Conservation (phyloP, 2,888 invertebrate genomes). For the Slavum lentiscoides region DNA sequence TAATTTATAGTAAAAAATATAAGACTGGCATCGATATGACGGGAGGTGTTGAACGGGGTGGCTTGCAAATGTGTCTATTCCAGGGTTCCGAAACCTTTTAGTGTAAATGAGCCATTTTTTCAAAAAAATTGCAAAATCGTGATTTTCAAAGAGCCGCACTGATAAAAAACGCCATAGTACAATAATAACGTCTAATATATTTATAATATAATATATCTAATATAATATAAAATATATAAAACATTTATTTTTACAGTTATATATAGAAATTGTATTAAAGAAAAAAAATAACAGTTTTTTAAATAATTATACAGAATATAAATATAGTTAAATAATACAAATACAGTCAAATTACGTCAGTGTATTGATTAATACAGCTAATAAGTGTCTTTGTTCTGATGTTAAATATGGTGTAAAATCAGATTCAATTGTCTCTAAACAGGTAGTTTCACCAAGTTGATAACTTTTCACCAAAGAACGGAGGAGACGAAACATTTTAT, state of each 20-base stretch:
- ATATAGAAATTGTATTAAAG: not conserved
- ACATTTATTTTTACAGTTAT: not conserved
- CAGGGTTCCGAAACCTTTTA: too few relatives aligned
- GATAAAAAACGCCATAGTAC: too few relatives aligned
- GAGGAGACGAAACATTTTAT: conserved; percentile 42
- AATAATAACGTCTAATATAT: too few relatives aligned
- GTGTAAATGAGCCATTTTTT: too few relatives aligned
- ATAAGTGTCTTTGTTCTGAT: conserved; percentile 42
- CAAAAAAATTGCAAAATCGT: too few relatives aligned
- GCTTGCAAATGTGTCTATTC: too few relatives aligned
- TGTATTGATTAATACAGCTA: conserved; percentile 46
- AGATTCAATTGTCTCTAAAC: conserved; percentile 46
- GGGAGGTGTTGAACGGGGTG: too few relatives aligned
- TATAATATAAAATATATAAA: not conserved
- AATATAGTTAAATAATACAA: not conserved
- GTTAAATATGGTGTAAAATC: conserved; percentile 46
- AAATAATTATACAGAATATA: not conserved
- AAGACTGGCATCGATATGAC: too few relatives aligned
- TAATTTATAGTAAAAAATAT: too few relatives aligned
- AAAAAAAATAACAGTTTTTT: conserved; percentile 2
- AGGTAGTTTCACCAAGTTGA: conserved; percentile 44
- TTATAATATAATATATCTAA: too few relatives aligned
- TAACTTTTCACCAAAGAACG: conserved; percentile 42
- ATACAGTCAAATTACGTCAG: conserved; percentile 9
- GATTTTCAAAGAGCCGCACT: too few relatives aligned